Evolutionary conservation across 2,113 vertebrate genomes (phyloP).

Genomic region (Corvus cornix): DNA sequence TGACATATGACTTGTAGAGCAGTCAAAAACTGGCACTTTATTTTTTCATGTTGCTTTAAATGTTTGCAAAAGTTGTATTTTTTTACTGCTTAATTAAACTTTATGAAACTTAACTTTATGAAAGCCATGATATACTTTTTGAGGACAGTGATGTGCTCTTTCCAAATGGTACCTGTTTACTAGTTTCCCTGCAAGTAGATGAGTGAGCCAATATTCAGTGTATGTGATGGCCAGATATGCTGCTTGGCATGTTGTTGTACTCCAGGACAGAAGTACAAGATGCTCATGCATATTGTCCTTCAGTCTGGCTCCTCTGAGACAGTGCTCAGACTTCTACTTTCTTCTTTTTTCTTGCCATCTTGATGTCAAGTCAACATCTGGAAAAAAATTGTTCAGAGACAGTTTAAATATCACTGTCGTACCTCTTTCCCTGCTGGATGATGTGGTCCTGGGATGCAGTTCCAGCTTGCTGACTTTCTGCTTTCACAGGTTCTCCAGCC

Average conservation of each 20-base stretch:
- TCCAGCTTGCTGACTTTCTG: background rate
- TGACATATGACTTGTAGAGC: background rate
- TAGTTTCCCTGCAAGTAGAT: background rate
- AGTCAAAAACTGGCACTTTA: background rate
- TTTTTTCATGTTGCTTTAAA: background rate
- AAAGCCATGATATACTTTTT: background rate
- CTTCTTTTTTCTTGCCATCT: background rate
- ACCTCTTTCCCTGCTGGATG: background rate
- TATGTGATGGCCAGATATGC: background rate
- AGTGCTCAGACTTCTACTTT: background rate
- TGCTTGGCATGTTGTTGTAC: background rate
- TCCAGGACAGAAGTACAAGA: background rate
- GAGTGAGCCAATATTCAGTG: background rate
- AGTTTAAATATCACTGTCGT: background rate
- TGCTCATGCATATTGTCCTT: background rate
- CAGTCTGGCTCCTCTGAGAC: background rate
- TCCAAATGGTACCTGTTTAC: background rate
- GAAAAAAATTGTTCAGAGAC: background rate
- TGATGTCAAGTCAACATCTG: background rate
- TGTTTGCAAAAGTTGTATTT: background rate
- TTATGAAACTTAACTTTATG: background rate
- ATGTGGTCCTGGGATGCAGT: fast-evolving
- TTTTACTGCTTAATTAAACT: background rate
- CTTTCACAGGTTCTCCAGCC: background rate
- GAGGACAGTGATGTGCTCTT: background rate